Evolutionary conservation across 2,888 invertebrate species (phyloP), one percentile per base, ranked within the genome.

Genomic region (Cryptus armator): DNA sequence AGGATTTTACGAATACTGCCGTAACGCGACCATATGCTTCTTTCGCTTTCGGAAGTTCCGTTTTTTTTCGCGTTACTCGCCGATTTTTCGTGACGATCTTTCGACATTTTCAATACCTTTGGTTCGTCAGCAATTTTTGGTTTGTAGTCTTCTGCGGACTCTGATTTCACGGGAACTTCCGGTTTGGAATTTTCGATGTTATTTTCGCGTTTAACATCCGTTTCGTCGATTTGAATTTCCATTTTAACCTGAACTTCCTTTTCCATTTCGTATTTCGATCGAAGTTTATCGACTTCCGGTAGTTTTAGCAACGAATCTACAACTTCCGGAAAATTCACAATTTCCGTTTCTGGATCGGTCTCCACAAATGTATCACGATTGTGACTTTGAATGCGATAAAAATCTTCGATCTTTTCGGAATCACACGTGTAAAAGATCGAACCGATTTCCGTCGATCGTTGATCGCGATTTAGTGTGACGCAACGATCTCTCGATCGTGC

Each of bases 361-460:
- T 82, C 79, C 6, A 43, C 53, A 19, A 59, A 64, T 4, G 53
- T 72, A 29, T 71, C 48, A 32, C 32, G 43, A 56, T 12, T 29
- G 10, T 48, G 32, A 3, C 43, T 14, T 53, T 48, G 68, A 10
- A 4, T 2, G n/a, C n/a, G 24, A 56, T 10, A 5, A 16, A 44
- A 62, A 9, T 56, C 37, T 51, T 53, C 53, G 16, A 32, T 19
- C n/a, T 74, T 56, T 10, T 56, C 71, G 16, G 46, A 53, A 24
- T 72, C 71, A 9, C 71, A 66, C 24, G 46, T 48, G 64, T 81
- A 87, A 2, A 78, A 80, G 29, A 87, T 32, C 48, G 43, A 66
- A 19, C 87, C 88, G 64, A 91, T 87, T 81, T 90, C 90, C 10
- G 86, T 53, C 29, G 91, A 91, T 56, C 81, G 85, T 51, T 89